Evolutionary conservation across 92 coral and sea anemone genomes (phyloP).

Genomic region (Epizoanthus stellaris): DNA sequence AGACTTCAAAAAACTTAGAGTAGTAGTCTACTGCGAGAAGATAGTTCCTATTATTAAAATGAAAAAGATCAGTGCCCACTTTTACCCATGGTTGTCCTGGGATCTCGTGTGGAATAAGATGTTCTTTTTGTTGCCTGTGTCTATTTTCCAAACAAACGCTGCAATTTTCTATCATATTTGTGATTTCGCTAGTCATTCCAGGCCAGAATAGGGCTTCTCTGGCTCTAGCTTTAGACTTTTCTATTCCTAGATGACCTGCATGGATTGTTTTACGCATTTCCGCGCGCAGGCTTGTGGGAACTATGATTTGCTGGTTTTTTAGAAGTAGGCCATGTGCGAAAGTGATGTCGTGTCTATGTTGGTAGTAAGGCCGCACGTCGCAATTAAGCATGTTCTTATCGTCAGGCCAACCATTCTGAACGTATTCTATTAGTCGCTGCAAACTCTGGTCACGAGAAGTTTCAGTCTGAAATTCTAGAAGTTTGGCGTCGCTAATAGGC

Average conservation of each 20-base stretch:
- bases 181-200: no score
- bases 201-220: no score
- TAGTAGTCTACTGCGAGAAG: background rate
- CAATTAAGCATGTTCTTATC: slow-evolving; percentile 2
- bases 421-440: slow-evolving; percentile 10
- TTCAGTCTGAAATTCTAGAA: slow-evolving; percentile 31
- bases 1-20: background rate
- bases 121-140: no score
- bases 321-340: background rate
- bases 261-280: slow-evolving; percentile 5
- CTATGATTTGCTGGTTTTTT: slow-evolving; percentile 4
- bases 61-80: no score
- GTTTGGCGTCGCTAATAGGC: slow-evolving; percentile 49
- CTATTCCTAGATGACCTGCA: slow-evolving; percentile 48
- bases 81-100: no score
- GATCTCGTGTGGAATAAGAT: no score
- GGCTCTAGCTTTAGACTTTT: background rate
- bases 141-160: no score
- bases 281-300: background rate
- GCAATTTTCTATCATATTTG: no score
- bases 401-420: slow-evolving; percentile 28
- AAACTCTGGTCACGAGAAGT: slow-evolving; percentile 14
- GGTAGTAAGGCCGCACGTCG: slow-evolving; percentile 13
- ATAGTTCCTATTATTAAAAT: background rate
- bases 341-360: background rate